phyloP scores from a whole-genome alignment of 37 sponge, comb jelly and placozoan species.

The Crambe crambe region DNA sequence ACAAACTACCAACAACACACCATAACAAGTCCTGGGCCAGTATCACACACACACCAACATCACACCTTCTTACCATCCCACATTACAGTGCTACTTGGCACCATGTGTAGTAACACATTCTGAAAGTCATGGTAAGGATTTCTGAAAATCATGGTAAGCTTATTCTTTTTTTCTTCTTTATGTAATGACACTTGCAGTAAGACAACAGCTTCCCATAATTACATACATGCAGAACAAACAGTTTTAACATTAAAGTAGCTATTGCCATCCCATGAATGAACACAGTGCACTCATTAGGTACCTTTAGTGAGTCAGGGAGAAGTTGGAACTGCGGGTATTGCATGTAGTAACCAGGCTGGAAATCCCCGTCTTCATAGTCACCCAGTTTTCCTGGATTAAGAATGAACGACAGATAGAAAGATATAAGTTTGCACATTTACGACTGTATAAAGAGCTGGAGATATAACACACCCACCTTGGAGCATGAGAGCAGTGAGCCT shows the following conservation, averaged over 20 bases:
- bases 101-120: too few relatives aligned
- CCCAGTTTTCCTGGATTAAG: conserved; percentile 38
- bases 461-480: conserved; percentile 63
- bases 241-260: too few relatives aligned
- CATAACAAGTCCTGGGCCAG: too few relatives aligned
- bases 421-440: neutral
- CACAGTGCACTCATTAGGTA: neutral
- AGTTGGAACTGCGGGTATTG: conserved; percentile 40
- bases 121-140: too few relatives aligned
- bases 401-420: neutral
- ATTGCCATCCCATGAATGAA: neutral
- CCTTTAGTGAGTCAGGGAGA: conserved; percentile 24
- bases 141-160: too few relatives aligned
- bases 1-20: too few relatives aligned
- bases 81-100: too few relatives aligned
- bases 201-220: too few relatives aligned
- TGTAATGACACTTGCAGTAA: too few relatives aligned
- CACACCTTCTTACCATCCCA: neutral
- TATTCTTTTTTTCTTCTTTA: too few relatives aligned
- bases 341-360: conserved; percentile 36
- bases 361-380: conserved; percentile 44
- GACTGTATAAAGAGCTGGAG: neutral
- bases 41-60: too few relatives aligned
- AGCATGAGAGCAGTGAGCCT: conserved; percentile 68
- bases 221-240: too few relatives aligned